Evolutionary conservation across 1,140 invertebrate species (phyloP).

Genomic region (Mesaphorura yosii): DNA sequence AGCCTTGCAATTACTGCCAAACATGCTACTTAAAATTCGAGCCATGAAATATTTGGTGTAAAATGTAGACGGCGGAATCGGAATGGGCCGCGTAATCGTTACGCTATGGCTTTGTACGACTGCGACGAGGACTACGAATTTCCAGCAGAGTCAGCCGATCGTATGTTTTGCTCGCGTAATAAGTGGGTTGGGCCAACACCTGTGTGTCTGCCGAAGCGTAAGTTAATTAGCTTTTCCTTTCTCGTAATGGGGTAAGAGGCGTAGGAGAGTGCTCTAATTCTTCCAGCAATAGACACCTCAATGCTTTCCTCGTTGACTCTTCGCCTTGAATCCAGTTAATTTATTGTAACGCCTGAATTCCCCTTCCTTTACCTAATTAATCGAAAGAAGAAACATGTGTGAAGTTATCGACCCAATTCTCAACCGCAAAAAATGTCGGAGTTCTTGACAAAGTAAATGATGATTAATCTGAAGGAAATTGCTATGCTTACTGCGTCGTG

Average conservation of each 20-base stretch:
- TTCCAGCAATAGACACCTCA: neutral
- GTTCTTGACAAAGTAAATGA: no score
- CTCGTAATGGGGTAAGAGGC: neutral
- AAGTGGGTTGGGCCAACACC: conserved; percentile 46
- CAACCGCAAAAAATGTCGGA: no score
- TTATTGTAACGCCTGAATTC: no score
- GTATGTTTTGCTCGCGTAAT: conserved; percentile 44
- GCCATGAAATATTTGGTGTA: neutral
- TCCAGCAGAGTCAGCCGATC: conserved; percentile 37
- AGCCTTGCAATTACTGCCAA: no score
- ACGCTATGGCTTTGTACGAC: conserved; percentile 45
- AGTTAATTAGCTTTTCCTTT: neutral
- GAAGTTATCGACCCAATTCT: no score
- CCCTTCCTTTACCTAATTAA: no score
- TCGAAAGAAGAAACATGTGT: no score
- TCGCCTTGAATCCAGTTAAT: no score
- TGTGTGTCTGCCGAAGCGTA: conserved; percentile 36
- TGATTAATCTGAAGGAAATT: no score
- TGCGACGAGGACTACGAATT: conserved; percentile 44
- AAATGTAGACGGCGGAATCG: conserved; percentile 38
- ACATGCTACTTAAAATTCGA: no score
- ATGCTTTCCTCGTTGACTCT: no score
- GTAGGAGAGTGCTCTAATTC: neutral
- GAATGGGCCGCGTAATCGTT: conserved; percentile 40
- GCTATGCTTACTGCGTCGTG: no score